Percentiles rank a stretch among this genome's conserved stretches.
phyloP scores from a whole-genome alignment of 2,113 vertebrate genomes.

The Neopipo cinnamomea region DNA sequence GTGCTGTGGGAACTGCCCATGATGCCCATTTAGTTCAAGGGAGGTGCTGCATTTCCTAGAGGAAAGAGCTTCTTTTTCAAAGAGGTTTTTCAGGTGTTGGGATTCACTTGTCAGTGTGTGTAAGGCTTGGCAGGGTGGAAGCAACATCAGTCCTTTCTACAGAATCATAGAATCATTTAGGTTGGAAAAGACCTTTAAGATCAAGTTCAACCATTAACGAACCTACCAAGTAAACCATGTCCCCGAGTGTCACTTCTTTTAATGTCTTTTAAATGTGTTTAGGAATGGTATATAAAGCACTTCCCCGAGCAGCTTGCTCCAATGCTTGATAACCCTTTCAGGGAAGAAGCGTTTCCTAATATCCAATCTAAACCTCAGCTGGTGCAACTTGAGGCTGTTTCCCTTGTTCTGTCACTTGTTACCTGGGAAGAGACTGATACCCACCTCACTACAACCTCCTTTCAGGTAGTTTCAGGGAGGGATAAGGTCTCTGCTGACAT shows the following conservation, averaged over 20 bases:
- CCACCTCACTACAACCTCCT: neutral
- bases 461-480: neutral
- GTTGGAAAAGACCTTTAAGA: neutral
- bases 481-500: neutral
- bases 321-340: neutral
- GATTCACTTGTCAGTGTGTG: neutral
- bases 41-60: neutral
- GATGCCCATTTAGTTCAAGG: neutral
- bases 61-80: neutral
- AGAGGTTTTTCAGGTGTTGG: neutral
- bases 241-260: neutral
- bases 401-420: neutral
- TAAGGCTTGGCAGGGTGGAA: neutral
- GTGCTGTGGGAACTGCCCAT: neutral
- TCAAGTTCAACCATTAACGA: rapidly evolving
- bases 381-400: neutral
- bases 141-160: neutral
- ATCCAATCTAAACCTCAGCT: neutral
- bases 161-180: neutral
- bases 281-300: neutral
- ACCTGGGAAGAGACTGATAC: neutral
- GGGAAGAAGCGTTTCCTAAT: neutral
- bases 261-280: neutral
- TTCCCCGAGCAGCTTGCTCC: neutral
- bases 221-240: neutral